These are phyloP conservation scores for Labroides dimidiatus DNA, from an alignment of 2,797 vertebrate species.

Conservation along the genomic window DNA sequence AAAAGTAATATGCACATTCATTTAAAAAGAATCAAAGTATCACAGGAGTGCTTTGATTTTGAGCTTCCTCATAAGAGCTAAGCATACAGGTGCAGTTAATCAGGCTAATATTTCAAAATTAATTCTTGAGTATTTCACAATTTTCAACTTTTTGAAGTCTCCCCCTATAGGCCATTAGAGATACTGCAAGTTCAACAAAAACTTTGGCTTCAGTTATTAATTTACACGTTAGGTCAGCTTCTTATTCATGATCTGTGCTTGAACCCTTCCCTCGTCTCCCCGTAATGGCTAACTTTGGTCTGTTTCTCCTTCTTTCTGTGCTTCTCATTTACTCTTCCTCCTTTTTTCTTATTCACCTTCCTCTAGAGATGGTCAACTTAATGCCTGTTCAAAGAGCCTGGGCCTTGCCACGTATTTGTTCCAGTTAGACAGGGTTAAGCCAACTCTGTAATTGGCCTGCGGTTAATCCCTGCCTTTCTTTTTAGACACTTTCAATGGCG, in stretches of 20 bases:
- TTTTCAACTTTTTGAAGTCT: too few relatives aligned
- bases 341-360: conserved; percentile 34
- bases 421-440: conserved; percentile 74
- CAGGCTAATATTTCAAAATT: too few relatives aligned
- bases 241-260: background rate
- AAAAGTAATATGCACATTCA: too few relatives aligned
- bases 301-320: conserved; percentile 5
- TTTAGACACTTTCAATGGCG: conserved; percentile 68
- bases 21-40: too few relatives aligned
- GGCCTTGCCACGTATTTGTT: conserved; percentile 64
- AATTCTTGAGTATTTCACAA: too few relatives aligned
- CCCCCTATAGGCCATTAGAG: too few relatives aligned
- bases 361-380: conserved; percentile 50
- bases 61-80: too few relatives aligned
- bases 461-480: conserved; percentile 78
- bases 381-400: conserved; percentile 54
- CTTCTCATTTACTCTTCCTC: conserved; percentile 26
- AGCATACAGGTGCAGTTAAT: too few relatives aligned
- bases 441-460: conserved; percentile 78
- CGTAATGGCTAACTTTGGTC: background rate
- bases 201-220: too few relatives aligned
- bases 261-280: background rate
- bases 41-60: too few relatives aligned
- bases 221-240: too few relatives aligned
- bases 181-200: too few relatives aligned